Percentiles rank a stretch among this genome's conserved stretches.
Evolutionary conservation across 1,140 invertebrate genomes (phyloP).

Genomic region (Saccostrea glomerata): DNA sequence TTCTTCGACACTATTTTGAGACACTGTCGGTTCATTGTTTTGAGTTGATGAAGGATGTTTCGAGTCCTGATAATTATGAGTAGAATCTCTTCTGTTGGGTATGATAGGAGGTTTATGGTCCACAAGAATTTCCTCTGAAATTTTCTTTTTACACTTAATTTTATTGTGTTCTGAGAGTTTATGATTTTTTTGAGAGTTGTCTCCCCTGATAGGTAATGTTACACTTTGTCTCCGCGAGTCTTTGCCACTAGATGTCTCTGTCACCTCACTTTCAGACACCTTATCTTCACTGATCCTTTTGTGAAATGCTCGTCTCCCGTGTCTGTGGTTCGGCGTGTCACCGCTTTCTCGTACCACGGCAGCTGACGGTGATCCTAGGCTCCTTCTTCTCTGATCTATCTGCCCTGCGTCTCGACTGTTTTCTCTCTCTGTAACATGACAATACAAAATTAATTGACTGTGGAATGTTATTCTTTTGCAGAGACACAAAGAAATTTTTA

Average conservation of each 20-base stretch:
- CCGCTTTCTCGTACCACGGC: neutral
- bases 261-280: neutral
- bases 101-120: conserved; percentile 10
- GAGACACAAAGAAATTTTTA: neutral
- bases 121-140: neutral
- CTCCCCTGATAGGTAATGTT: neutral
- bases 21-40: neutral
- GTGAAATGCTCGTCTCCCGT: neutral
- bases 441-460: conserved; percentile 14
- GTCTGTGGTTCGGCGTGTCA: neutral
- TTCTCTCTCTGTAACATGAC: conserved; percentile 8
- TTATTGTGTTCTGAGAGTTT: neutral
- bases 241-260: neutral
- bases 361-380: neutral
- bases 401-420: neutral
- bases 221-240: neutral
- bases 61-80: conserved; percentile 6
- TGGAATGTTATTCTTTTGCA: neutral
- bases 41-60: neutral
- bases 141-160: conserved; percentile 19
- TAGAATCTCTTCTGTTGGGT: conserved; percentile 5
- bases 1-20: neutral
- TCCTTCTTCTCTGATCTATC: conserved; percentile 4
- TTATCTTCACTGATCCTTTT: neutral
- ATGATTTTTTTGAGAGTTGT: conserved; percentile 8